These are phyloP conservation scores for Philonicus albiceps DNA, from an alignment of 2,888 invertebrate species.

Conservation along the genomic window DNA sequence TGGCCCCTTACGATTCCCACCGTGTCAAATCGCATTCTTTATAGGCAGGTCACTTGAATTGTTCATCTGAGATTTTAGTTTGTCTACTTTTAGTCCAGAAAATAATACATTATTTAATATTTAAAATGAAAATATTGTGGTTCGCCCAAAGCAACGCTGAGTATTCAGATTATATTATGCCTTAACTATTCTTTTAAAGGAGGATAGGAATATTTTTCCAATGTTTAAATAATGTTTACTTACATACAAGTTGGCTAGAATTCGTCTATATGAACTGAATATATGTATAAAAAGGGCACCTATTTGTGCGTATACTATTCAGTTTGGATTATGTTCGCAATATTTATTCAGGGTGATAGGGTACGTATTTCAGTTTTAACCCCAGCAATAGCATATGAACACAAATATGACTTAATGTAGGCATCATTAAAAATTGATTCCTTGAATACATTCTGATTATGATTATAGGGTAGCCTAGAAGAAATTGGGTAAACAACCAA, in stretches of 20 bases:
- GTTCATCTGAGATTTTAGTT: neutral
- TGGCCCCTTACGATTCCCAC: neutral
- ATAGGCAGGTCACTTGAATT: neutral
- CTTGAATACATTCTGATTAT: neutral
- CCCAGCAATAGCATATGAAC: neutral
- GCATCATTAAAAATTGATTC: neutral
- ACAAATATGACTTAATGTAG: neutral
- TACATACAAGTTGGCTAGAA: neutral
- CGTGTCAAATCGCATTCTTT: neutral
- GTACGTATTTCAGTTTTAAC: neutral
- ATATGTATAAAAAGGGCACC: neutral
- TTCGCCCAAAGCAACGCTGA: neutral
- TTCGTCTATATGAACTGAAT: neutral
- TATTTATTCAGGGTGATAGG: neutral
- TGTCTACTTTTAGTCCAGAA: neutral
- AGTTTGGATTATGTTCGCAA: neutral
- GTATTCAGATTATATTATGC: neutral
- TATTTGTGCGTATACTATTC: neutral
- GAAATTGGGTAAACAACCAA: neutral
- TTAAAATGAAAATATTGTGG: neutral
- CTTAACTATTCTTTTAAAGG: neutral
- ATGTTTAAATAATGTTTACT: neutral
- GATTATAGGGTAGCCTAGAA: neutral
- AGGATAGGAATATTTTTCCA: neutral
- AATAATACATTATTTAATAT: neutral